Conservation (phyloP, 2,888 invertebrate genomes). For the Napeogenes sylphis region DNA sequence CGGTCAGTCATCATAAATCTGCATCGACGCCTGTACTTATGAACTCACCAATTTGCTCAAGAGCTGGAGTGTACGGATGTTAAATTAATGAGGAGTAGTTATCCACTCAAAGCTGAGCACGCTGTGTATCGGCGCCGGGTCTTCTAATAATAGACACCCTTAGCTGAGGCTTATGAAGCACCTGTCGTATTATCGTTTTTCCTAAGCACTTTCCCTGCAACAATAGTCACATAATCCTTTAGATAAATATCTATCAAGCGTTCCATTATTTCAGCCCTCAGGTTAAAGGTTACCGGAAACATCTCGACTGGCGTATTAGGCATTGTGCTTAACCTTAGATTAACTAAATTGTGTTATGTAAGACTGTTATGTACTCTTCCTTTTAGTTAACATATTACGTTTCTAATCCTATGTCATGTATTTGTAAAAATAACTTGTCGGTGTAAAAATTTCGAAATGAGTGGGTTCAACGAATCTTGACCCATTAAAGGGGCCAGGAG, state of each 20-base stretch:
- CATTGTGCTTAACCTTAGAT: conserved; percentile 24
- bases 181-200: conserved; percentile 72
- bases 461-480: conserved; percentile 42
- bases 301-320: conserved; percentile 22
- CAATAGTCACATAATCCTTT: conserved; percentile 32
- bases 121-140: conserved; percentile 63
- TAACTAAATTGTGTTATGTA: conserved; percentile 22
- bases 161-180: conserved; percentile 49
- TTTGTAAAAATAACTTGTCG: too few relatives aligned
- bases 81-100: conserved; percentile 32
- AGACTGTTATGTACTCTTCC: conserved; percentile 8
- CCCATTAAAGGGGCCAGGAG: conserved; percentile 58
- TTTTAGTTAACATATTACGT: background rate
- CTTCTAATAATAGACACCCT: conserved; percentile 67
- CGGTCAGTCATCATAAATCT: conserved; percentile 2
- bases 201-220: conserved; percentile 53
- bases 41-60: conserved; percentile 20
- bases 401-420: too few relatives aligned
- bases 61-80: conserved; percentile 27
- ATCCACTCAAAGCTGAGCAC: conserved; percentile 35
- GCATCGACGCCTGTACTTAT: conserved; percentile 14
- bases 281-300: conserved; percentile 33
- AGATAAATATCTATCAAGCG: conserved; percentile 36
- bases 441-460: background rate
- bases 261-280: conserved; percentile 31